phyloP scores from a whole-genome alignment of 2,888 invertebrate species.

The Tineola bisselliella region DNA sequence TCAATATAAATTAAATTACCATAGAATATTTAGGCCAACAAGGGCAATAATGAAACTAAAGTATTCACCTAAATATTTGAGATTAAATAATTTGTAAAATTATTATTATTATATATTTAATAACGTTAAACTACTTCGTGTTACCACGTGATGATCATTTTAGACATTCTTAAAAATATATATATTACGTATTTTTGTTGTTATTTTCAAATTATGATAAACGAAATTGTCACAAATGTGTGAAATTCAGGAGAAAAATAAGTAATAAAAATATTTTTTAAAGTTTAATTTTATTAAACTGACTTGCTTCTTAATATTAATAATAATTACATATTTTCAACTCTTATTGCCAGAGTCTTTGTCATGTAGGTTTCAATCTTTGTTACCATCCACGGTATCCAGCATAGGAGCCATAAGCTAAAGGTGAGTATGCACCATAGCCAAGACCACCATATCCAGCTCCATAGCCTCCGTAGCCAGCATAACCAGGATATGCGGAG shows the following conservation, averaged over 20 bases:
- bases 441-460: constrained; percentile 15
- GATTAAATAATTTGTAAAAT: too few relatives aligned
- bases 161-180: too few relatives aligned
- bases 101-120: too few relatives aligned
- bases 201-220: too few relatives aligned
- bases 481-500: not conserved
- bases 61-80: too few relatives aligned
- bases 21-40: too few relatives aligned
- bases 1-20: too few relatives aligned
- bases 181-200: too few relatives aligned
- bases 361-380: not conserved
- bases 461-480: not conserved
- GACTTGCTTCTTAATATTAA: not conserved
- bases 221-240: too few relatives aligned
- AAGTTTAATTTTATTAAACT: not conserved
- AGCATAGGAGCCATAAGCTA: constrained; percentile 24
- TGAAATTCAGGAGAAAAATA: not conserved
- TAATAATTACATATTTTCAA: not conserved
- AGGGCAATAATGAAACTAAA: too few relatives aligned
- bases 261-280: not conserved
- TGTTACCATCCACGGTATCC: constrained; percentile 29
- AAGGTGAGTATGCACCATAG: constrained; percentile 23
- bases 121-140: too few relatives aligned
- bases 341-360: not conserved
- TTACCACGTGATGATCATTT: too few relatives aligned